A percentile compares a stretch with the other conserved stretches of the same genome.
Conservation (phyloP, 2,888 invertebrate genomes). For the Apantesis nais region DNA sequence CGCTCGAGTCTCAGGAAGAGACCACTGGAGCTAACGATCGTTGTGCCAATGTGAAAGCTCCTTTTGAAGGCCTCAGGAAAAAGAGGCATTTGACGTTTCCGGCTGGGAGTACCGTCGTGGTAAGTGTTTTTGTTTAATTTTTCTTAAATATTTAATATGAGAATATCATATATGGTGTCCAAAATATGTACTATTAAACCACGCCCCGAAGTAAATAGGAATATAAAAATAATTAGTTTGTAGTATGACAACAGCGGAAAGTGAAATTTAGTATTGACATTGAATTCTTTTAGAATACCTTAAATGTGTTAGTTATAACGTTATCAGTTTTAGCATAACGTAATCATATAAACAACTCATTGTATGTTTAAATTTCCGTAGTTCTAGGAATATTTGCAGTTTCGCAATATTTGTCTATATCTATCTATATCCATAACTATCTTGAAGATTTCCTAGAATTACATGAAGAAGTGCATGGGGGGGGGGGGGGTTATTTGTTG, state of each 20-base stretch:
- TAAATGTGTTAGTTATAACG: background rate
- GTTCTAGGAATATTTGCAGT: too few species aligned
- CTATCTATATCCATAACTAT: background rate
- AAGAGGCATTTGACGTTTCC: conserved; percentile 73
- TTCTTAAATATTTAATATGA: background rate
- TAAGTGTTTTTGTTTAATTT: conserved; percentile 53
- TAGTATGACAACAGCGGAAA: background rate
- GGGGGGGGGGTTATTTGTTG: too few species aligned
- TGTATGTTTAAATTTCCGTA: too few species aligned
- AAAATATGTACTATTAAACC: background rate
- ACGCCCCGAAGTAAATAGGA: background rate
- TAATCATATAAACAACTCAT: background rate
- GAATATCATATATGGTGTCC: background rate
- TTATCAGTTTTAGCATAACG: background rate
- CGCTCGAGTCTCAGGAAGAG: conserved; percentile 31
- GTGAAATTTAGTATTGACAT: too few species aligned
- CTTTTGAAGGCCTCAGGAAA: conserved; percentile 62
- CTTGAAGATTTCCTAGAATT: too few species aligned
- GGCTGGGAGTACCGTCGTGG: conserved; percentile 65
- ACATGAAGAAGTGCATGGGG: too few species aligned
- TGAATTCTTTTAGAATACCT: too few species aligned
- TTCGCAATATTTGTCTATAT: too few species aligned
- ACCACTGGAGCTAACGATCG: conserved; percentile 41
- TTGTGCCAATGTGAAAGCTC: conserved; percentile 71
- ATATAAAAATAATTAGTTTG: background rate